Percentiles rank a stretch among this genome's conserved stretches.
Conservation (phyloP, 2,797 vertebrate genomes). For the Xiphophorus birchmanni region DNA sequence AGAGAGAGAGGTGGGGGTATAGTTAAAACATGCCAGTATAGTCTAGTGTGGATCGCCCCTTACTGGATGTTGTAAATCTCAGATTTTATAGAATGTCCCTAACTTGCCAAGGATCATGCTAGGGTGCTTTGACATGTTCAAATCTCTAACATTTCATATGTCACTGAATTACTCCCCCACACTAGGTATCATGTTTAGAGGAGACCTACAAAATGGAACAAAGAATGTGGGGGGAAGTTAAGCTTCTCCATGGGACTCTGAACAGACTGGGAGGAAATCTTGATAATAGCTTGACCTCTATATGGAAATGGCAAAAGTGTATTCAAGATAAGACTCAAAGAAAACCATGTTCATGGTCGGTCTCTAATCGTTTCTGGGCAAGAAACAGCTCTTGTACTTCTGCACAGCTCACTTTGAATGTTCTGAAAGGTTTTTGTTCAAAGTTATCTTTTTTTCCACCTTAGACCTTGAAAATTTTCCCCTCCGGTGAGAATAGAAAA, state of each 20-base stretch:
- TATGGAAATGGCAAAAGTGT: slow-evolving; percentile 61
- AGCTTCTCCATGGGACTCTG: slow-evolving; percentile 52
- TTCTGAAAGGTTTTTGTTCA: slow-evolving; percentile 25
- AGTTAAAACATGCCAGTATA: slow-evolving; percentile 7
- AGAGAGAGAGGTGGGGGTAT: not conserved
- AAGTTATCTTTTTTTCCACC: slow-evolving; percentile 27
- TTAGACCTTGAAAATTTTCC: slow-evolving; percentile 49
- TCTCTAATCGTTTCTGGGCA: slow-evolving; percentile 18
- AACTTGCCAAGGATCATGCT: slow-evolving; percentile 72
- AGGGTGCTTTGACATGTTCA: slow-evolving; percentile 38
- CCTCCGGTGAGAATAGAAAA: slow-evolving; percentile 46
- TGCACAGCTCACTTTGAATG: slow-evolving; percentile 22
- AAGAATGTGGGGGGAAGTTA: slow-evolving; percentile 32
- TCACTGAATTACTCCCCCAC: slow-evolving; percentile 21
- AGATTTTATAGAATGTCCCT: slow-evolving; percentile 61
- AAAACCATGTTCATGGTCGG: slow-evolving; percentile 13
- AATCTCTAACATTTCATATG: slow-evolving; percentile 5
- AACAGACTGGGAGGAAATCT: slow-evolving; percentile 49
- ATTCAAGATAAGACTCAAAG: slow-evolving; percentile 49
- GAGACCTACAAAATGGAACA: slow-evolving; percentile 40
- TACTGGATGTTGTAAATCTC: slow-evolving; percentile 52
- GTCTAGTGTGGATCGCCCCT: slow-evolving; percentile 59
- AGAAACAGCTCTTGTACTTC: slow-evolving; percentile 16
- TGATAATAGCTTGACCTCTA: slow-evolving; percentile 61
- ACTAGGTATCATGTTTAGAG: slow-evolving; percentile 38